Base-by-base conservation (phyloP, 2,113 vertebrate species). In the Mellivora capensis region DNA sequence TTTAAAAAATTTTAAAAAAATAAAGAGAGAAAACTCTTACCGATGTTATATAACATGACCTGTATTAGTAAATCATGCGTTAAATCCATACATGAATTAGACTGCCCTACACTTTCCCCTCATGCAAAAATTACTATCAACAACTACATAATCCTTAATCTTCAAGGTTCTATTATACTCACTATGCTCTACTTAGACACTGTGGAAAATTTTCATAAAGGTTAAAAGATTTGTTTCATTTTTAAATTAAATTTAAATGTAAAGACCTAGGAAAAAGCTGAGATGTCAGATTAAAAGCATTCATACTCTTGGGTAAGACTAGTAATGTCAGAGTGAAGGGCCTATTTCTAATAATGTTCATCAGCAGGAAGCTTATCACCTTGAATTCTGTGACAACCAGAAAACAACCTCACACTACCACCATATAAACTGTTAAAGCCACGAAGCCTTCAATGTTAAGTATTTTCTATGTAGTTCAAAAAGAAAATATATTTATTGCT, bases 1-100 rank as follows among this genome's bases (percentile, higher is more conserved):
- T n/a, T n/a, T n/a, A n/a, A n/a, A n/a, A n/a, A n/a, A n/a, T n/a
- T n/a, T n/a, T n/a, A n/a, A n/a, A n/a, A n/a, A n/a, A n/a, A n/a
- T n/a, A n/a, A 39, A 93, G 91, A 92, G 15, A 67, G 18, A 69
- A 69, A 84, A 85, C 34, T 87, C 77, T 79, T 88, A 92, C 10
- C 80, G 23, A 93, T 44, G 29, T 95, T 44, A 64, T 47, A 67
- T 59, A 71, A 81, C 54, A 77, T 89, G 29, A 25, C 81, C 37
- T 1, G 31, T 92, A 67, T 17, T 90, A 84, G 49, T 11, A 94
- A 96, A 39, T 23, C 14, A 14, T 21, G 13, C 8, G 8, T 91
- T 94, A 89, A 89, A 93, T 91, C 20, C 11, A 81, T 31, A 37
- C 59, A 87, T 89, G 67, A 94, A 88, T 87, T 94, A 89, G 95